phyloP scores from a whole-genome alignment of 2,113 vertebrate species.

The Nycticebus coucang region DNA sequence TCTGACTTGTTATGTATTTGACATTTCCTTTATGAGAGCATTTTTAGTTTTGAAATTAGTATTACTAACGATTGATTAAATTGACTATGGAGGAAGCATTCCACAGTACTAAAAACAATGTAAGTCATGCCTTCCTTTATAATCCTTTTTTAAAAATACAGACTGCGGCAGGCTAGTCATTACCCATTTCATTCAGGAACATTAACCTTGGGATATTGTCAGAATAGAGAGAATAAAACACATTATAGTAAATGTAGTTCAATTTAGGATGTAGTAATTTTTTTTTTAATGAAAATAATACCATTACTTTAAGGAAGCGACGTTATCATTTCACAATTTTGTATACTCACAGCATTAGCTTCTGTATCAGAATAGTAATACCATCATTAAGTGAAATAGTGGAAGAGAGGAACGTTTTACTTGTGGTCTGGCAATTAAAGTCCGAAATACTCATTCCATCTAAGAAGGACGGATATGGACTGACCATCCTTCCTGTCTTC shows the following conservation, averaged over 20 bases:
- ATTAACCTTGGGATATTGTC: neutral
- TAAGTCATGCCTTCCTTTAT: conserved; percentile 40
- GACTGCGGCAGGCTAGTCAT: conserved; percentile 29
- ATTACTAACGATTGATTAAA: conserved; percentile 66
- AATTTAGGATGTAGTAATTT: neutral
- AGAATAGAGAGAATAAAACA: neutral
- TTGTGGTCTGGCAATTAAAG: neutral
- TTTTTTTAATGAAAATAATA: neutral
- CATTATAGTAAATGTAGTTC: neutral
- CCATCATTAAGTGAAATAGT: neutral
- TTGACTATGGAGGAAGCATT: neutral
- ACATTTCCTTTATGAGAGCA: conserved; percentile 42
- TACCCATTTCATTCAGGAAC: neutral
- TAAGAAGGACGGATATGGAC: neutral
- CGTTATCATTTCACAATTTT: neutral
- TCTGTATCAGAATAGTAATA: neutral
- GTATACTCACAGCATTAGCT: neutral
- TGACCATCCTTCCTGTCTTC: neutral
- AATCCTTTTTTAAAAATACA: neutral
- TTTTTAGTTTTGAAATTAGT: conserved; percentile 54
- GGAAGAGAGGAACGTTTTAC: neutral
- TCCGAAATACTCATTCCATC: neutral
- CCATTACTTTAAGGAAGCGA: neutral
- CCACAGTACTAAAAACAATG: conserved; percentile 22
- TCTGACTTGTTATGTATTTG: neutral